These are phyloP conservation scores for Phyto melanocephala DNA, from an alignment of 2,888 invertebrate genomes.

Conservation along the genomic window DNA sequence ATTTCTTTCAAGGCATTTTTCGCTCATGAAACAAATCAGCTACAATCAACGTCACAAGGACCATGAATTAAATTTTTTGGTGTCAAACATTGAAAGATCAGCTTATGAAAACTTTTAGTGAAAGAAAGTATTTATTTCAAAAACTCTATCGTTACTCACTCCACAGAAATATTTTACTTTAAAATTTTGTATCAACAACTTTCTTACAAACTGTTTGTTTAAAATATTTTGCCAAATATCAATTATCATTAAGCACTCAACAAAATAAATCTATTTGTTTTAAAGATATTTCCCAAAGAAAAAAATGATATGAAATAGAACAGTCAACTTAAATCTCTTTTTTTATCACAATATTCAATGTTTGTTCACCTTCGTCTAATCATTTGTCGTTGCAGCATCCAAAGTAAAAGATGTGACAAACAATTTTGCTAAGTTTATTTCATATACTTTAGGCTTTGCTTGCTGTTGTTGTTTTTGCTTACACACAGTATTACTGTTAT, in stretches of 20 bases:
- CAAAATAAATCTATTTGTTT: slow-evolving; percentile 15
- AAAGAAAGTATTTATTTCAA: no score
- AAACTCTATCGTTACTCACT: no score
- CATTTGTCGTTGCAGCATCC: slow-evolving; percentile 11
- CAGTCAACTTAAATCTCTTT: slow-evolving; percentile 12
- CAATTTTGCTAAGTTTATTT: no score
- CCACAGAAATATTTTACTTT: no score
- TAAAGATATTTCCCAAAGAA: not conserved
- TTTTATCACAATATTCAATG: slow-evolving; percentile 30
- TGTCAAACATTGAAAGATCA: no score
- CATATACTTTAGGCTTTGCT: no score
- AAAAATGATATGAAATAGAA: not conserved
- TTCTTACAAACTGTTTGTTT: not conserved
- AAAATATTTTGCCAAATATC: slow-evolving; percentile 8
- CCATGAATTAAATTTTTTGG: no score
- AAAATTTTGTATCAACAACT: no score
- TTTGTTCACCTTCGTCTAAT: slow-evolving; percentile 40
- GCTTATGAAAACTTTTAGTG: no score
- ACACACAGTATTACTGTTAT: slow-evolving; percentile 14
- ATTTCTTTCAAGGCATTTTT: no score
- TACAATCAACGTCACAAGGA: no score
- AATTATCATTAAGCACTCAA: not conserved
- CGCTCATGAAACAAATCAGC: no score
- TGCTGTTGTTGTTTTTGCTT: slow-evolving; percentile 5
- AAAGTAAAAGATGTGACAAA: not conserved